These are phyloP conservation scores for Cygnus buccinator DNA, from an alignment of 2,113 vertebrate genomes.

Conservation along the genomic window DNA sequence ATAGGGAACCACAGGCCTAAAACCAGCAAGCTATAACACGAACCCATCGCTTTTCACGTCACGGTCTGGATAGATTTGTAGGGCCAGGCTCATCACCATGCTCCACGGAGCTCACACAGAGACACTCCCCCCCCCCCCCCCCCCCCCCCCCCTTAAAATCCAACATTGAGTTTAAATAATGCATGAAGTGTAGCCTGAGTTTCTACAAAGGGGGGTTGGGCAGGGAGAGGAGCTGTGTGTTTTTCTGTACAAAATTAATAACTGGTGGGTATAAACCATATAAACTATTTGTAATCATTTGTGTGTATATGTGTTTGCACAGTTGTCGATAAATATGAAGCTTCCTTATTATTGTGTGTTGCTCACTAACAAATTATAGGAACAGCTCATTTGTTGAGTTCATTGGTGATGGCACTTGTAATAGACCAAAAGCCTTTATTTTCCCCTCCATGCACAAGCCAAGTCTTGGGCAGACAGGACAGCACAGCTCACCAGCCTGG, in stretches of 20 bases:
- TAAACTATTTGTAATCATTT: not conserved
- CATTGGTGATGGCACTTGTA: not conserved
- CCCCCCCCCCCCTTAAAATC: too few relatives aligned
- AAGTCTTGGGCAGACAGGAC: not conserved
- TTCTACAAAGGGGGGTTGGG: not conserved
- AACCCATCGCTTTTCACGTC: not conserved
- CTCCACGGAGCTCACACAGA: rapidly evolving
- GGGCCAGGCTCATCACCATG: not conserved
- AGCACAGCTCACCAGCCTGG: not conserved
- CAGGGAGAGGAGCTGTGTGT: rapidly evolving
- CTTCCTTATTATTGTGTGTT: not conserved
- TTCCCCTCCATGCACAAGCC: not conserved
- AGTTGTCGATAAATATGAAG: rapidly evolving
- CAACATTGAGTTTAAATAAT: not conserved
- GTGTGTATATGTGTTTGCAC: not conserved
- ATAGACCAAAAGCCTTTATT: not conserved
- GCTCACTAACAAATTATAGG: not conserved
- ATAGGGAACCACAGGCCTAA: rapidly evolving
- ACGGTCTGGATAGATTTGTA: not conserved
- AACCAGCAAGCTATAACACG: not conserved
- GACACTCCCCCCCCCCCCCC: too few relatives aligned
- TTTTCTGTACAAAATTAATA: not conserved
- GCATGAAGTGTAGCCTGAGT: not conserved
- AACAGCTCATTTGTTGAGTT: not conserved
- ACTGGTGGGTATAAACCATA: not conserved